Conservation (phyloP, 2,797 vertebrate species). For the Galago senegalensis region DNA sequence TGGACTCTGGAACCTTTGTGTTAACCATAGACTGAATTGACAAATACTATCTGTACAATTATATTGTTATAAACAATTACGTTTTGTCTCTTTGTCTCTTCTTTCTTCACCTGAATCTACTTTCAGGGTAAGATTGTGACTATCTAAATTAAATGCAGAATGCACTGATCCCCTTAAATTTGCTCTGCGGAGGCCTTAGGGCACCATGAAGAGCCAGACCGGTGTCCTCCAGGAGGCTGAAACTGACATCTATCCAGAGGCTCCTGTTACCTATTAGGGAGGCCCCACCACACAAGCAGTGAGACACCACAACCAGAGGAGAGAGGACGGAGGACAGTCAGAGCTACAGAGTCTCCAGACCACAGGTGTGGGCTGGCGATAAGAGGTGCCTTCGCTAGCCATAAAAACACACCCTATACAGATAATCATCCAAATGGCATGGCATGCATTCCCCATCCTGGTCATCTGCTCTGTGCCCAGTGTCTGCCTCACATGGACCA, state of each 20-base stretch:
- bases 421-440: not conserved
- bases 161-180: not conserved
- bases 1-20: not conserved
- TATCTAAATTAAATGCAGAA: conserved; percentile 43
- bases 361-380: not conserved
- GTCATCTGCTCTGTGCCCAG: not conserved
- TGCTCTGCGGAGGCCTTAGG: not conserved
- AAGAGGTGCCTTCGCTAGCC: not conserved
- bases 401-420: not conserved
- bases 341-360: not conserved
- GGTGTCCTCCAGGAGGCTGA: not conserved
- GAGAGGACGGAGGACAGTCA: not conserved
- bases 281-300: not conserved
- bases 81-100: not conserved
- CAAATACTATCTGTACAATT: not conserved
- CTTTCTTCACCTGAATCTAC: not conserved
- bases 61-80: not conserved
- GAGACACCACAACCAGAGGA: not conserved
- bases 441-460: not conserved
- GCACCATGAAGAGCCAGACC: not conserved
- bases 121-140: not conserved
- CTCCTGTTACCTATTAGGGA: not conserved
- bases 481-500: not conserved
- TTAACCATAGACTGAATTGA: not conserved
- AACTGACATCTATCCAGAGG: not conserved